Evolutionary conservation across 1,140 invertebrate species (phyloP).

Genomic region (Zelostemma sp.): DNA sequence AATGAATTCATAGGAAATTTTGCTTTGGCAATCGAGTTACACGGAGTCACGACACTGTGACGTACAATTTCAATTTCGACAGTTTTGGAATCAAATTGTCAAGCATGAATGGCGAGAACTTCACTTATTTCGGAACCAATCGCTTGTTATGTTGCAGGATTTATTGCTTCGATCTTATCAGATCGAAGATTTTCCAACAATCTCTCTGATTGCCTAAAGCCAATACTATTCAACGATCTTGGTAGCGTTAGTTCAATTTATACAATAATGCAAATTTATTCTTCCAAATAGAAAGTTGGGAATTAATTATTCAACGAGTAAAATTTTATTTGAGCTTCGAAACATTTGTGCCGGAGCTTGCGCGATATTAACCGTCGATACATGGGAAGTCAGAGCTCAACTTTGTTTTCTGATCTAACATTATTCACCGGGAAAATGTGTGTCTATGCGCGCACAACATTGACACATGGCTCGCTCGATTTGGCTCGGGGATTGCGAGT

Average conservation of each 20-base stretch:
- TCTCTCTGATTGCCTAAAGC: too few relatives aligned
- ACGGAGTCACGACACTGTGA: background rate
- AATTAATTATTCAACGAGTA: too few relatives aligned
- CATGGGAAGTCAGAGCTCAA: background rate
- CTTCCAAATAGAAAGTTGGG: too few relatives aligned
- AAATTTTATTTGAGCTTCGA: too few relatives aligned
- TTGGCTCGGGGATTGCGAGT: background rate
- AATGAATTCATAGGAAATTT: background rate
- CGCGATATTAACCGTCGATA: background rate
- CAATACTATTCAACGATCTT: too few relatives aligned
- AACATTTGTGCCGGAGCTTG: too few relatives aligned
- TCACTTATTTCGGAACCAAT: background rate
- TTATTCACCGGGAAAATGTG: constrained; percentile 14
- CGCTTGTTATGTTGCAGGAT: background rate
- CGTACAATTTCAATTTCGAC: background rate
- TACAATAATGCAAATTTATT: too few relatives aligned
- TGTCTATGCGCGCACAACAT: background rate
- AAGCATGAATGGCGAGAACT: background rate
- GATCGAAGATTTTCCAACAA: too few relatives aligned
- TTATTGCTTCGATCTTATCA: too few relatives aligned
- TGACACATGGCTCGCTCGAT: too few relatives aligned
- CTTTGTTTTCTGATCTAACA: constrained; percentile 21
- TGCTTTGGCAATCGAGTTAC: background rate
- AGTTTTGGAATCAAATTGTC: background rate
- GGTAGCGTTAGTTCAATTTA: too few relatives aligned